These are phyloP conservation scores for Stigmatopora argus DNA, from an alignment of 2,113 vertebrate species.

Conservation along the genomic window DNA sequence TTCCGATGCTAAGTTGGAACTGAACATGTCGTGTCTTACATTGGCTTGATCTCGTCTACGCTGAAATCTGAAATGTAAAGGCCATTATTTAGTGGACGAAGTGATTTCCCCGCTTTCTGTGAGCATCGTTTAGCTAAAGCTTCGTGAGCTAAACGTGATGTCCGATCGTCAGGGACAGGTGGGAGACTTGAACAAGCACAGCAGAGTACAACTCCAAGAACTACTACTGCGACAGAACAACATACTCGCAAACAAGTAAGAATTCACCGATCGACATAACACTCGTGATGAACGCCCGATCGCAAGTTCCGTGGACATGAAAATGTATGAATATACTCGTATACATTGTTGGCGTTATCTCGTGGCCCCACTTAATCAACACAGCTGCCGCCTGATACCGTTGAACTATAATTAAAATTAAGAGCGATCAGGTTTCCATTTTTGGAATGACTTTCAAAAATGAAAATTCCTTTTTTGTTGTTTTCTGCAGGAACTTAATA, in stretches of 20 bases:
- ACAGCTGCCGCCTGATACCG: no score
- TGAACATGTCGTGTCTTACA: neutral
- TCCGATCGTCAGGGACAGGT: slow-evolving; percentile 62
- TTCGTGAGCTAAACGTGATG: slow-evolving; percentile 52
- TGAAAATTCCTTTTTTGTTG: slow-evolving; percentile 17
- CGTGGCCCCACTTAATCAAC: no score
- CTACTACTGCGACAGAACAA: slow-evolving; percentile 80
- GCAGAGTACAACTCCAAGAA: slow-evolving; percentile 77
- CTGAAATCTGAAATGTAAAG: neutral
- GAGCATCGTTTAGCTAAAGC: slow-evolving; percentile 23
- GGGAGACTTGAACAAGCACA: slow-evolving; percentile 62
- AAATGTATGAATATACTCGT: no score
- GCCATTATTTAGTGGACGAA: neutral
- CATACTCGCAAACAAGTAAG: slow-evolving; percentile 81
- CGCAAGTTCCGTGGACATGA: neutral
- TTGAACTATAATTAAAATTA: no score
- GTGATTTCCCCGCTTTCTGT: neutral
- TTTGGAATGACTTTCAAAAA: neutral
- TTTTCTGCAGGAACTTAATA: slow-evolving; percentile 77
- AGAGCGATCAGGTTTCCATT: no score
- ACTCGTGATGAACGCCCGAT: neutral
- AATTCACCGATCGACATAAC: neutral
- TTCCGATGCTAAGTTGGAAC: neutral
- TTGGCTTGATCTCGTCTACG: no score
- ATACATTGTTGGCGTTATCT: no score